Base-by-base conservation (phyloP, 1,140 invertebrate genomes). In the Drosophila carrolli region DNA sequence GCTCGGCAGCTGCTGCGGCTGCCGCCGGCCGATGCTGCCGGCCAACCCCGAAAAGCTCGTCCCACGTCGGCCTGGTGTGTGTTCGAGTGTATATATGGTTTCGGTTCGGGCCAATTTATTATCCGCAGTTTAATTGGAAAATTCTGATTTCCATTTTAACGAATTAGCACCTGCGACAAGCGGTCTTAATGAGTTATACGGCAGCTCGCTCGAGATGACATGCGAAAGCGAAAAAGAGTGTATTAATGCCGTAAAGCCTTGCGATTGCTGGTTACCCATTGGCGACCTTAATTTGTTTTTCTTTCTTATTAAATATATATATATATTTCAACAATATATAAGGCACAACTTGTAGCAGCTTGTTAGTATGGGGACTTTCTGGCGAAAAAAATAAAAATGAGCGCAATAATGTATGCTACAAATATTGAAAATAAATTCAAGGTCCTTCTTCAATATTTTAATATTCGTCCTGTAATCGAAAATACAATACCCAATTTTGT, bases 111-210 rank as follows among this genome's bases (percentile, higher is more conserved):
- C 84, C 84, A 89, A 89, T 89, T 89, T 89, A 89, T 89, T 89
- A 89, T 89, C 84, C 73, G 73, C 84, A 89, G 80, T 89, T 89
- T 89, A 89, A 89, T 89, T 89, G 84, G 84, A 89, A 89, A 89
- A 89, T 89, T 89, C 85, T 89, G 84, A 89, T 89, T 89, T 89
- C 84, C 84, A 89, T 89, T 89, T 89, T 89, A 89, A 89, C 84
- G 84, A 89, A 89, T 89, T 89, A 89, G 84, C 84, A 89, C 84
- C 84, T 89, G 84, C 85, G 84, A 90, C 84, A 89, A 88, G 84
- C 65, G 85, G 59, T 71, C 84, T 89, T 89, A 89, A 89, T 89
- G 81, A 89, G 84, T 89, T 89, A 90, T 88, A 82, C 78, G 60
- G 55, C 73, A 73, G 67, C 83, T 88, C 83, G 74, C 82, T 55